Conservation (phyloP, 2,797 vertebrate species). For the Lycodopsis pacificus region DNA sequence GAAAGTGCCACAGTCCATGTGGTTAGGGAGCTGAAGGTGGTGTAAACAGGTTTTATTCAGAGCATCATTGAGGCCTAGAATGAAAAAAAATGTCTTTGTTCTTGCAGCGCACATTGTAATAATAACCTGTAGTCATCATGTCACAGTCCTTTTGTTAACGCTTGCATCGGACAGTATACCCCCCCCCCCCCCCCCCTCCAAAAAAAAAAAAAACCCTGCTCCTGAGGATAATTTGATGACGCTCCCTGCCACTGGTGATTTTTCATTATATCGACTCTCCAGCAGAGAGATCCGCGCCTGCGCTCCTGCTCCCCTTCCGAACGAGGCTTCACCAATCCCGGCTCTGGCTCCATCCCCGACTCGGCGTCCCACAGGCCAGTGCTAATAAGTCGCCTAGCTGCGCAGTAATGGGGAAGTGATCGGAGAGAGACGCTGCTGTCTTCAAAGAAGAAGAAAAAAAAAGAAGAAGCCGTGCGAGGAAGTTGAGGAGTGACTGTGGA, state of each 20-base stretch:
- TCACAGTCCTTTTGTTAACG: constrained; percentile 18
- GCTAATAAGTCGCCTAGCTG: constrained; percentile 74
- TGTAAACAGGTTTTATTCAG: constrained; percentile 5
- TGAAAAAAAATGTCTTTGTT: constrained; percentile 15
- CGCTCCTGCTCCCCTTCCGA: constrained; percentile 73
- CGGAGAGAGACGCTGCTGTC: constrained; percentile 60
- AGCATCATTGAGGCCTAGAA: neutral
- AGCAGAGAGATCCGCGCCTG: constrained; percentile 81
- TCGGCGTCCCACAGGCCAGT: constrained; percentile 80
- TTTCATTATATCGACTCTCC: constrained; percentile 78
- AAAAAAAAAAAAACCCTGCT: constrained; percentile 13
- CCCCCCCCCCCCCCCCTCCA: neutral
- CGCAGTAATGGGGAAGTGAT: constrained; percentile 80
- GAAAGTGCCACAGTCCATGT: constrained; percentile 5
- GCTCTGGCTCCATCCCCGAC: constrained; percentile 80
- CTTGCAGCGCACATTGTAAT: neutral
- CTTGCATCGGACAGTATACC: neutral
- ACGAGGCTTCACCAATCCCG: constrained; percentile 80
- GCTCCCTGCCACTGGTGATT: constrained; percentile 79
- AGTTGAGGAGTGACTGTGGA: constrained; percentile 77
- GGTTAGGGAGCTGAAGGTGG: constrained; percentile 33
- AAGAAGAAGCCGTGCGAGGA: constrained; percentile 65
- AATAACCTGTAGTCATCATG: constrained; percentile 8
- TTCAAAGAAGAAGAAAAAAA: neutral
- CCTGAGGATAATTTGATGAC: constrained; percentile 81